A percentile compares a stretch with the other conserved stretches of the same genome.
Evolutionary conservation across 2,113 vertebrate genomes (phyloP).

Genomic region (Cygnus atratus): DNA sequence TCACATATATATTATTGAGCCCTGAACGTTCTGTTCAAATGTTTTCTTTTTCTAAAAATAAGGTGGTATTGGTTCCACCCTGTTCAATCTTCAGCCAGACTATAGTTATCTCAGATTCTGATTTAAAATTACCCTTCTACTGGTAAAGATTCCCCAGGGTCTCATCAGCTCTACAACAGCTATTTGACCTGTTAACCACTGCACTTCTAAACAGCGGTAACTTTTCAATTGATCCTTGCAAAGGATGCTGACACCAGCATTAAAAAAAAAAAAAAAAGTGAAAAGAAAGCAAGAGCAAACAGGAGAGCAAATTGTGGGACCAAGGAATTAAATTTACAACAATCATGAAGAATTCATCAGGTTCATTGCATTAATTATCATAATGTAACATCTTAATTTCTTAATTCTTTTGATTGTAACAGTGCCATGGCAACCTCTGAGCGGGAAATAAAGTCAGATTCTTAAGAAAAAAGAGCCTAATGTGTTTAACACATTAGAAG

Average conservation of each 20-base stretch:
- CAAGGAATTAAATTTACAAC: background rate
- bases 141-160: background rate
- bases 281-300: background rate
- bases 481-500: background rate
- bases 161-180: background rate
- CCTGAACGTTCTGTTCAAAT: background rate
- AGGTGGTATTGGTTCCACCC: background rate
- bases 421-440: background rate
- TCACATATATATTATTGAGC: background rate
- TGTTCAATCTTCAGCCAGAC: background rate
- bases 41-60: conserved; percentile 3
- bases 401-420: background rate
- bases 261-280: background rate
- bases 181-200: background rate
- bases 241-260: background rate
- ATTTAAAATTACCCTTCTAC: conserved; percentile 1
- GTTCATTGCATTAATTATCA: background rate
- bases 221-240: background rate
- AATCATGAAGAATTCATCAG: background rate
- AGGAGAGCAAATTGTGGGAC: background rate
- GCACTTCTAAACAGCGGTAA: background rate
- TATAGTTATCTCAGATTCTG: background rate
- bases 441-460: background rate
- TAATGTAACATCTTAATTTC: background rate
- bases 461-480: background rate